These are phyloP conservation scores for Conchocele bisecta DNA, from an alignment of 2,888 invertebrate genomes.

Conservation along the genomic window DNA sequence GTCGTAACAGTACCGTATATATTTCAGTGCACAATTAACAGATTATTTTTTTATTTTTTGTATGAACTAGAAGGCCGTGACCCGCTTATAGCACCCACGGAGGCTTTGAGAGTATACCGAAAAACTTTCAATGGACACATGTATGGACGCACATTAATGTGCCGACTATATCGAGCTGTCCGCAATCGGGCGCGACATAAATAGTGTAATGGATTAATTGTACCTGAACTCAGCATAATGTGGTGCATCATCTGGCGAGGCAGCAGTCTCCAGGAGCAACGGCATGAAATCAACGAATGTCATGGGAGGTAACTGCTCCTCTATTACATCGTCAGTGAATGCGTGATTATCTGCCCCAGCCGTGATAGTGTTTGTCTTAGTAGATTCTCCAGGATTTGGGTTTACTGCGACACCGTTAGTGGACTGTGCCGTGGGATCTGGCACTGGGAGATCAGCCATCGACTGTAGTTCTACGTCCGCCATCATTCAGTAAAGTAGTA, in stretches of 20 bases:
- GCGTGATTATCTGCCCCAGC: slow-evolving; percentile 38
- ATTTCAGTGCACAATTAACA: too few species aligned
- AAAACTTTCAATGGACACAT: too few species aligned
- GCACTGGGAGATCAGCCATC: background rate
- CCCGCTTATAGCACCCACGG: too few species aligned
- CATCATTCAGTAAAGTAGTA: background rate
- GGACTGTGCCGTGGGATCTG: background rate
- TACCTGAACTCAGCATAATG: slow-evolving; percentile 66
- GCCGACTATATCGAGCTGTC: too few species aligned
- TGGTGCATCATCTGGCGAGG: slow-evolving; percentile 52
- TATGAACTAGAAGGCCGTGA: too few species aligned
- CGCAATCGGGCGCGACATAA: too few species aligned
- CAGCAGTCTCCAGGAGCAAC: slow-evolving; percentile 46
- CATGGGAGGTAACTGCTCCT: slow-evolving; percentile 48
- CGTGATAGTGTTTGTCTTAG: background rate
- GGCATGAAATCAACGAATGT: slow-evolving; percentile 68
- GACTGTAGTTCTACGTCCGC: slow-evolving; percentile 1
- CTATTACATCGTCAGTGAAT: background rate
- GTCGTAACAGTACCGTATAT: too few species aligned
- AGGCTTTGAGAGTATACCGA: too few species aligned
- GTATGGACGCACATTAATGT: too few species aligned
- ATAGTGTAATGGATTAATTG: too few species aligned
- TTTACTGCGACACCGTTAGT: background rate
- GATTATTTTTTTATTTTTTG: too few species aligned
- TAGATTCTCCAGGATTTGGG: background rate